Evolutionary conservation across 23 tunicate species (phyloP).

Genomic region (Styela plicata): DNA sequence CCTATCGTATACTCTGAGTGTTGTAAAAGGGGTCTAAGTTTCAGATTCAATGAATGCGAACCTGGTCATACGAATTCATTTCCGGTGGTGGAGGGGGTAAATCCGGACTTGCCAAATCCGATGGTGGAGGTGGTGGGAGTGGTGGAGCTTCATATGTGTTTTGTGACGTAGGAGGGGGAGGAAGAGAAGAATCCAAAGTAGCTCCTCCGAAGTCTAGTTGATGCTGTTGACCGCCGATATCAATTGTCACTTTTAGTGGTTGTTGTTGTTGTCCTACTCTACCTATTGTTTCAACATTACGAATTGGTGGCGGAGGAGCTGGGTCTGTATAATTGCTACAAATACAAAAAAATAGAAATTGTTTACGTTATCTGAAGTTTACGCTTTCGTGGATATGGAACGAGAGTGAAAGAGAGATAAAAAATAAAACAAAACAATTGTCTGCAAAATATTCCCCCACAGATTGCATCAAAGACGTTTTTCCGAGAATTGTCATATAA

Average conservation of each 20-base stretch:
- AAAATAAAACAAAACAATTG: no score
- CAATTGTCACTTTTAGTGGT: slow-evolving; percentile 52
- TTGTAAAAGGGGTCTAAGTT: no score
- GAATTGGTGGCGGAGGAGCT: not conserved
- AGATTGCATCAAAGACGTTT: no score
- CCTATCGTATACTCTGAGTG: no score
- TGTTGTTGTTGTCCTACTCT: not conserved
- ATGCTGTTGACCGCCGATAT: slow-evolving; percentile 71
- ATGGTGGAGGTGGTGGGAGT: slow-evolving; percentile 47
- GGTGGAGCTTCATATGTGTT: not conserved
- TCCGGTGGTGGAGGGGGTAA: slow-evolving; percentile 58
- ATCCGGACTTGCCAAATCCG: slow-evolving; percentile 24
- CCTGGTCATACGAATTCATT: slow-evolving; percentile 15
- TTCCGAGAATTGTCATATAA: no score
- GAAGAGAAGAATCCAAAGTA: not conserved
- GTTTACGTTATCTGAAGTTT: not conserved
- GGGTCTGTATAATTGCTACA: slow-evolving; percentile 20
- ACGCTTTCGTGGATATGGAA: no score
- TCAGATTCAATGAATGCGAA: no score
- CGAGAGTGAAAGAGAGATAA: no score
- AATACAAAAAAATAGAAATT: no score
- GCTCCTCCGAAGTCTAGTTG: slow-evolving; percentile 54
- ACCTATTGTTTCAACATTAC: not conserved
- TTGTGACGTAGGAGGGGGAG: slow-evolving; percentile 23
- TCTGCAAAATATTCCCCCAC: no score